phyloP scores from a whole-genome alignment of 2,113 vertebrate species.

The Solea senegalensis region DNA sequence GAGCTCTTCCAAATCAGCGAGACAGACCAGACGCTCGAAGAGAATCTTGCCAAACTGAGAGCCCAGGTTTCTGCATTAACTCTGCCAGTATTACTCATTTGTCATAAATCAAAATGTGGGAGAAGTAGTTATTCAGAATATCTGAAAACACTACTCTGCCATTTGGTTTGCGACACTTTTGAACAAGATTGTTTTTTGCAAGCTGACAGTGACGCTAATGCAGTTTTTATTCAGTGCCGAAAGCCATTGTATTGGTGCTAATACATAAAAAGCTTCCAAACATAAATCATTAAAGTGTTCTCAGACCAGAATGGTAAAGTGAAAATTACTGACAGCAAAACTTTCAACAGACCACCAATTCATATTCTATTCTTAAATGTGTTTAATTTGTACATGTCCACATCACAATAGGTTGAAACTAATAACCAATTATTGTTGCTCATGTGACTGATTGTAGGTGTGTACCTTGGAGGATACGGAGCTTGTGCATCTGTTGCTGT shows the following conservation, averaged over 20 bases:
- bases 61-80: slow-evolving; percentile 65
- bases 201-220: not conserved
- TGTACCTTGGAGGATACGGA: slow-evolving; percentile 69
- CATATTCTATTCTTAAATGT: no score
- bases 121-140: not conserved
- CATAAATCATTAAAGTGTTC: not conserved
- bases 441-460: slow-evolving; percentile 62
- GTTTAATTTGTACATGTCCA: not conserved
- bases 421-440: slow-evolving; percentile 3
- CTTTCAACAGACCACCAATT: not conserved
- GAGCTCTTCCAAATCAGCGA: slow-evolving; percentile 56
- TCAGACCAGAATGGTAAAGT: not conserved
- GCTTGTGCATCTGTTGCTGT: slow-evolving; percentile 43
- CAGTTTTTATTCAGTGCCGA: slow-evolving; percentile 12
- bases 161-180: not conserved
- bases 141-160: not conserved
- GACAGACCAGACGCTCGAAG: slow-evolving; percentile 45
- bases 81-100: not conserved
- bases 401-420: not conserved
- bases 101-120: not conserved
- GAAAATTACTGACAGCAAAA: not conserved
- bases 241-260: not conserved
- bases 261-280: not conserved
- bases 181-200: not conserved
- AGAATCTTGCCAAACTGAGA: slow-evolving; percentile 48